A percentile compares a stretch with the other conserved stretches of the same genome.
Evolutionary conservation across 2,113 vertebrate genomes (phyloP).

Genomic region (Sturnira hondurensis): DNA sequence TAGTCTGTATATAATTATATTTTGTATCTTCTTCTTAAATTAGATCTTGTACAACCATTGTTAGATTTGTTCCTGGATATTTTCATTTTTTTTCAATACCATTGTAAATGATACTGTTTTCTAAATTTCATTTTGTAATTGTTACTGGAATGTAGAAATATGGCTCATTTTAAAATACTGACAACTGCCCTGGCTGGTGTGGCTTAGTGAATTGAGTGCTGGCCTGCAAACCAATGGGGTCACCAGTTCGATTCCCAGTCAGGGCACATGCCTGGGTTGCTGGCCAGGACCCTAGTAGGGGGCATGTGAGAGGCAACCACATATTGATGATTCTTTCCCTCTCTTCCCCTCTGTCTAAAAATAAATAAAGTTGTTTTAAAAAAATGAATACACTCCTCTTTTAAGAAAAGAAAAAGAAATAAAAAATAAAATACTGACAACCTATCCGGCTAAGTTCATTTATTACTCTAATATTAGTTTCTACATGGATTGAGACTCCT

Average conservation of each 20-base stretch:
- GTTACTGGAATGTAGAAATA: neutral
- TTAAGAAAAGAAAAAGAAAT: too few species aligned
- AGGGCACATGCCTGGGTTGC: too few species aligned
- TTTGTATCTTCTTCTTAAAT: neutral
- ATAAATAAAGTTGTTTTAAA: too few species aligned
- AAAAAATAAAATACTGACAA: neutral
- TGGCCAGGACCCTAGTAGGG: too few species aligned
- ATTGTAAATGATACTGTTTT: neutral
- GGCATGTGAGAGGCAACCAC: too few species aligned
- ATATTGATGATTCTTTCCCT: too few species aligned
- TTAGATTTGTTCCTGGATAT: neutral
- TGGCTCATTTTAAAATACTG: neutral
- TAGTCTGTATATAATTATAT: neutral
- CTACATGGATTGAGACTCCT: neutral
- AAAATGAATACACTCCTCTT: too few species aligned
- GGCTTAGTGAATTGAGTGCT: too few species aligned
- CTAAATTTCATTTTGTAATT: slow-evolving; percentile 12
- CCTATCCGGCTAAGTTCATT: neutral
- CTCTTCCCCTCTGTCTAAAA: too few species aligned
- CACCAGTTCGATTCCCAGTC: too few species aligned
- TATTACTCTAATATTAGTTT: neutral
- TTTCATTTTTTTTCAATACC: neutral
- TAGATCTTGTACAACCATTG: neutral
- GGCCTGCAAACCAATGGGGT: too few species aligned
- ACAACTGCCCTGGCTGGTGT: neutral